Percentiles rank a stretch among this genome's conserved stretches.
phyloP scores from a whole-genome alignment of 2,113 vertebrate species.

The Rhinichthys klamathensis region DNA sequence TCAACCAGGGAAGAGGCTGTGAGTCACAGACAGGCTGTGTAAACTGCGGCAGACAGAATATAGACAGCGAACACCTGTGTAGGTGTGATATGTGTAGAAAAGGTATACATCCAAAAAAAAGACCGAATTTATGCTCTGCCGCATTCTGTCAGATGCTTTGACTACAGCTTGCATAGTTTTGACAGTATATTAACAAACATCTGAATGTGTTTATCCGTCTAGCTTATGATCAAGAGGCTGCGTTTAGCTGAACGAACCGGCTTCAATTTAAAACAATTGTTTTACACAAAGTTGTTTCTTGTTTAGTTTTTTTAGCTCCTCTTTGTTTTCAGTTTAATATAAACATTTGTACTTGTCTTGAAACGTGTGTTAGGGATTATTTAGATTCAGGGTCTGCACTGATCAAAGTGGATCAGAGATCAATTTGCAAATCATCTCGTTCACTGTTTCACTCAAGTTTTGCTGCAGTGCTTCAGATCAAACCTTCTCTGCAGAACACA shows the following conservation, averaged over 20 bases:
- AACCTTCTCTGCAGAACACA: not conserved
- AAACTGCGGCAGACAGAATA: slow-evolving; percentile 23
- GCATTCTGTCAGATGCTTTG: slow-evolving; percentile 12
- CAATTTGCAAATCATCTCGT: not conserved
- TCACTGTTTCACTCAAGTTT: not conserved
- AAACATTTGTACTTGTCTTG: not conserved
- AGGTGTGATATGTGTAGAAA: slow-evolving; percentile 9
- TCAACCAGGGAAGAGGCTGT: slow-evolving; percentile 19
- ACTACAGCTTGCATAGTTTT: slow-evolving; percentile 20
- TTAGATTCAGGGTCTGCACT: not conserved
- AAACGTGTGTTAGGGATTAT: not conserved
- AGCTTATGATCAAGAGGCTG: not conserved
- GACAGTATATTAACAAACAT: slow-evolving; percentile 13
- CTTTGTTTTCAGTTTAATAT: not conserved
- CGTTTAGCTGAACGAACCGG: not conserved
- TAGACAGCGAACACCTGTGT: slow-evolving; percentile 29
- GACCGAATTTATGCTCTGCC: not conserved
- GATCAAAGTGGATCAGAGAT: not conserved
- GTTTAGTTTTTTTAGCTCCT: not conserved
- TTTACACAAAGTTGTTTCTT: not conserved
- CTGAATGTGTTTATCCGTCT: not conserved
- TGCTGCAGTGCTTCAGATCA: not conserved
- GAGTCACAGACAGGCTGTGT: slow-evolving; percentile 29
- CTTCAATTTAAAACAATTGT: not conserved
- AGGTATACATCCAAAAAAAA: not conserved